A percentile compares a stretch with the other conserved stretches of the same genome.
These are phyloP conservation scores for Physella acuta DNA, from an alignment of 1,140 invertebrate species.

Conservation along the genomic window DNA sequence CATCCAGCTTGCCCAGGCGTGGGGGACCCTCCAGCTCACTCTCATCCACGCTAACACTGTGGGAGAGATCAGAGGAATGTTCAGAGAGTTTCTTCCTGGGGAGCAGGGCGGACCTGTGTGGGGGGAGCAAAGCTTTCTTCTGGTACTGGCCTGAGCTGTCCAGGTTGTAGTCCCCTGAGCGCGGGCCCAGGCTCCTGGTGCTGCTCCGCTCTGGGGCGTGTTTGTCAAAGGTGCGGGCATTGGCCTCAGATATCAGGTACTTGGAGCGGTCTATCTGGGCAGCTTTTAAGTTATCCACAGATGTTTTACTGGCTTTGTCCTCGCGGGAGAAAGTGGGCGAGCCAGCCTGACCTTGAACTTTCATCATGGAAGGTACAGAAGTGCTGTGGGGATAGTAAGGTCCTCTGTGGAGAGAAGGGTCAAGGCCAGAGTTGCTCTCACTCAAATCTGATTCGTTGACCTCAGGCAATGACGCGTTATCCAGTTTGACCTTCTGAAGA, in stretches of 20 bases:
- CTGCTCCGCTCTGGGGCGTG: slow-evolving; percentile 37
- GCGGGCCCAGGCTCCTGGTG: slow-evolving; percentile 32
- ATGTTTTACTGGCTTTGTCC: slow-evolving; percentile 39
- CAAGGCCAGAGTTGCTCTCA: slow-evolving; percentile 16
- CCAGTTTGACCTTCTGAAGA: slow-evolving; percentile 53
- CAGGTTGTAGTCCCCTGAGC: slow-evolving; percentile 7
- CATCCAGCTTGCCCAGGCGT: slow-evolving; percentile 72
- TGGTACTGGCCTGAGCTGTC: slow-evolving; percentile 41
- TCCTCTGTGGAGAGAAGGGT: neutral
- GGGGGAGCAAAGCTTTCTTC: slow-evolving; percentile 49
- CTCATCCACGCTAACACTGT: slow-evolving; percentile 25
- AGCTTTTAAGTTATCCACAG: slow-evolving; percentile 47
- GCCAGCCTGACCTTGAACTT: slow-evolving; percentile 19
- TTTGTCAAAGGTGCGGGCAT: slow-evolving; percentile 37
- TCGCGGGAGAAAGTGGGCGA: slow-evolving; percentile 31
- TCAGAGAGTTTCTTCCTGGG: slow-evolving; percentile 40
- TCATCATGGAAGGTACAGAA: neutral
- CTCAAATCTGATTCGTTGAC: slow-evolving; percentile 30
- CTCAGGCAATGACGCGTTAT: slow-evolving; percentile 41
- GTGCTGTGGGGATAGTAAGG: slow-evolving; percentile 7
- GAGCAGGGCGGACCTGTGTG: slow-evolving; percentile 37
- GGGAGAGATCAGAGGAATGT: slow-evolving; percentile 13
- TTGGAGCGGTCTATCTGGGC: slow-evolving; percentile 52
- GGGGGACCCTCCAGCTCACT: slow-evolving; percentile 12
- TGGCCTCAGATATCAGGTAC: slow-evolving; percentile 48